These are phyloP conservation scores for Smutsia temminckii DNA, from an alignment of 2,797 vertebrate species.

Conservation along the genomic window DNA sequence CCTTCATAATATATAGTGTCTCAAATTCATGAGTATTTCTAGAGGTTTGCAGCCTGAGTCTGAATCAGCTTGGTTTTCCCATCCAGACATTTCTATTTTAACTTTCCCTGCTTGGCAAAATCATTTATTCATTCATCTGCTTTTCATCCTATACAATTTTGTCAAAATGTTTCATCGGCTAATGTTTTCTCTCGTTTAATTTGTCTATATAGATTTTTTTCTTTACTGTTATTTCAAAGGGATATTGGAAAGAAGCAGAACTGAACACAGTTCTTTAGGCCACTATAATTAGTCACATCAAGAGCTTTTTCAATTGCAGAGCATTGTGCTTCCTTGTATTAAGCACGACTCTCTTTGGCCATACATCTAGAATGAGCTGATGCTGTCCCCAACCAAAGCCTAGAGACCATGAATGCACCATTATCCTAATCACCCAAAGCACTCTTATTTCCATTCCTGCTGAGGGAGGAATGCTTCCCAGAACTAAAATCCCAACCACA, in stretches of 20 bases:
- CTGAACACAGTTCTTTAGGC: neutral
- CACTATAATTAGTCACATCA: neutral
- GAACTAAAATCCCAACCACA: constrained; percentile 65
- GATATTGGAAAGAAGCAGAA: neutral
- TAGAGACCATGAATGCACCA: neutral
- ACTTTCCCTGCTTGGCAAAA: neutral
- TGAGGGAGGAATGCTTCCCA: constrained; percentile 2
- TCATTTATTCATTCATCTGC: constrained; percentile 20
- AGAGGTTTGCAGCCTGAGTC: neutral
- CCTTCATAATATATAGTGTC: neutral
- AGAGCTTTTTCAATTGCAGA: neutral
- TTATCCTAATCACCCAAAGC: neutral
- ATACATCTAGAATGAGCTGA: neutral
- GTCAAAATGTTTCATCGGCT: neutral
- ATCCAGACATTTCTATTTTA: neutral
- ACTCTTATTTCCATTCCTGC: neutral
- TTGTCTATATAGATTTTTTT: neutral
- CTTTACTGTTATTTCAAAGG: neutral
- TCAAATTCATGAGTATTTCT: neutral
- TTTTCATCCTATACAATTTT: neutral
- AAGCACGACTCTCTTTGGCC: neutral
- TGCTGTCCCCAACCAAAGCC: neutral
- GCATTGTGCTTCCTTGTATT: neutral
- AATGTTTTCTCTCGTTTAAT: constrained; percentile 17
- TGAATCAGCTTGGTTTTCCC: neutral